phyloP scores from a whole-genome alignment of 2,113 vertebrate genomes.

The Aegotheles bennettii region DNA sequence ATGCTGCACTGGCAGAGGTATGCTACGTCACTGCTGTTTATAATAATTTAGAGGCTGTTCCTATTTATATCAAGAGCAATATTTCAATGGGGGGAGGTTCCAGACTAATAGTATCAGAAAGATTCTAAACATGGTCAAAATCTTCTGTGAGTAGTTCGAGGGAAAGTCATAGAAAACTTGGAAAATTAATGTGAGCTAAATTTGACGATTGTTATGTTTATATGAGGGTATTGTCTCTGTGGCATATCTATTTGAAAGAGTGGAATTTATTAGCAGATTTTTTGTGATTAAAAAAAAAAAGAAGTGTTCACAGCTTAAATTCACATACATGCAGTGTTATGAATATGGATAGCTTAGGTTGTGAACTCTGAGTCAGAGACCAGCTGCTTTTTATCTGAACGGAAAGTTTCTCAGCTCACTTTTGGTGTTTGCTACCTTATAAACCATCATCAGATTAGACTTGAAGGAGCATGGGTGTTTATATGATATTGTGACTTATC shows the following conservation, averaged over 20 bases:
- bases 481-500: not conserved
- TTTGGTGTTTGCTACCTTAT: not conserved
- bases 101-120: not conserved
- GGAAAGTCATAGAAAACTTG: not conserved
- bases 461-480: not conserved
- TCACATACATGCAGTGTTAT: not conserved
- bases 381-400: not conserved
- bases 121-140: not conserved
- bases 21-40: not conserved
- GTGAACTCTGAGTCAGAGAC: not conserved
- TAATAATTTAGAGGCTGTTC: not conserved
- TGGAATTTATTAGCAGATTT: not conserved
- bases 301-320: not conserved
- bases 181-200: not conserved
- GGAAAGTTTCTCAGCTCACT: not conserved
- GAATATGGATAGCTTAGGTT: not conserved
- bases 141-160: not conserved
- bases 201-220: not conserved
- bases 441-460: not conserved
- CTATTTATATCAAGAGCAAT: not conserved
- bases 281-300: not conserved
- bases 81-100: not conserved
- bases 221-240: not conserved
- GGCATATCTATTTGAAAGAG: not conserved
- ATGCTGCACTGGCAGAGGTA: slow-evolving; percentile 60